Evolutionary conservation across 1,140 invertebrate species (phyloP), one percentile per base, ranked within the genome.

Genomic region (Cryptotermes secundus): DNA sequence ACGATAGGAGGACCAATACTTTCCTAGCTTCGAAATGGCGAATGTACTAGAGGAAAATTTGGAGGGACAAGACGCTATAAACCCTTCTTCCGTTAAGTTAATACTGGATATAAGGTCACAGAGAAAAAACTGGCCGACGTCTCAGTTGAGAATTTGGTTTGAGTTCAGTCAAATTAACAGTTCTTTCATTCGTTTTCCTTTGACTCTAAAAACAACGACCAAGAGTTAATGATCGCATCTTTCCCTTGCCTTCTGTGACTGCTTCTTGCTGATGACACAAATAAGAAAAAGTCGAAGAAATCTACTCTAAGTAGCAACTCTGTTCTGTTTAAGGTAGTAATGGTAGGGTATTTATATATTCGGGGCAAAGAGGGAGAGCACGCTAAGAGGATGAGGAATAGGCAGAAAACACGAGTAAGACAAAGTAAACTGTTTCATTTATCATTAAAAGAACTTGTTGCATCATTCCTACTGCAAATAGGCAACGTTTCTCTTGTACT

Each of bases 391-490:
- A 72, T 72, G 59, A 59, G 14, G 31, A 31, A 10, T 72, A 72
- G 59, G 31, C 9, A 3, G 31, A 72, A 72, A 31, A 72, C 3
- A 26, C n/a, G 26, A 31, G 26, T 31, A 14, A 72, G n/a, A 49
- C 59, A 72, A 31, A 31, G 14, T 26, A 72, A 72, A 72, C 4
- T 38, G 38, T 12, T 22, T n/a, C 6, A 26, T 72, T 72, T 72
- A 72, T 72, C 59, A n/a, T 72, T 72, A 72, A 72, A 72, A 59
- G 31, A 72, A 72, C 59, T 72, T 72, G 59, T 72, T 72, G 59
- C 59, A 31, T n/a, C 59, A n/a, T 72, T 7, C 2, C n/a, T 31
- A 7, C n/a, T 72, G 59, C 31, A 72, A 72, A 31, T 72, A 72
- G 53, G 3, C 38, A 38, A n/a, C n/a, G 38, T 49, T 49, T 49